Evolutionary conservation across 2,113 vertebrate genomes (phyloP).

Genomic region (Caranx melampygus): DNA sequence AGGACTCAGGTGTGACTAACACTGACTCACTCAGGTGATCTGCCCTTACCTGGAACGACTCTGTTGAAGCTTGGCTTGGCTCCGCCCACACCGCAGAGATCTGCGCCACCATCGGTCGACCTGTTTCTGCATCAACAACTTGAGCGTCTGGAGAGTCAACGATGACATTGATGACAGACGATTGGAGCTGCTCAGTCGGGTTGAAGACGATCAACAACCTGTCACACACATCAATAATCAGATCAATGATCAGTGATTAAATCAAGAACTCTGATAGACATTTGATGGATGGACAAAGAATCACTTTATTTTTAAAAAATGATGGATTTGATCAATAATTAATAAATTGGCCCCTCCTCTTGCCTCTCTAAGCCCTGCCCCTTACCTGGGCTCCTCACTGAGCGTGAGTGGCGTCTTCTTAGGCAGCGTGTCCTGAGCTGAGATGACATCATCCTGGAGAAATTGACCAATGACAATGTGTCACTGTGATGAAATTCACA

Average conservation of each 20-base stretch:
- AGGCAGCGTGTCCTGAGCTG: slow-evolving; percentile 89
- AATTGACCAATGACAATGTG: background rate
- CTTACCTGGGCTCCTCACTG: slow-evolving; percentile 84
- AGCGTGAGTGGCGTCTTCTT: slow-evolving; percentile 84
- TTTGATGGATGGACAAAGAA: no score
- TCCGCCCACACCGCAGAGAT: slow-evolving; percentile 90
- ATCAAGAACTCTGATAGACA: no score
- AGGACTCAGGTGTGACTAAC: background rate
- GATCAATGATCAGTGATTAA: no score
- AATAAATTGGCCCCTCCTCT: background rate
- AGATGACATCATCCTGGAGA: slow-evolving; percentile 87
- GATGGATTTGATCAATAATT: no score
- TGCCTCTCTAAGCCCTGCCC: background rate
- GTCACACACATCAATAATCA: slow-evolving; percentile 28
- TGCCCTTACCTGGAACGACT: slow-evolving; percentile 87
- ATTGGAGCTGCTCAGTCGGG: slow-evolving; percentile 87
- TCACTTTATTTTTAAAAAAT: no score
- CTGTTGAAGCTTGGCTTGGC: slow-evolving; percentile 74
- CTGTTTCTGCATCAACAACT: slow-evolving; percentile 79
- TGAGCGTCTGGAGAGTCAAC: slow-evolving; percentile 83
- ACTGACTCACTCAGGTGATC: background rate
- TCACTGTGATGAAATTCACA: no score
- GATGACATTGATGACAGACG: slow-evolving; percentile 84
- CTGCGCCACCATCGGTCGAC: slow-evolving; percentile 84
- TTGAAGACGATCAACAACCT: slow-evolving; percentile 90